Conservation (phyloP, 2,113 vertebrate species). For the Daubentonia madagascariensis region DNA sequence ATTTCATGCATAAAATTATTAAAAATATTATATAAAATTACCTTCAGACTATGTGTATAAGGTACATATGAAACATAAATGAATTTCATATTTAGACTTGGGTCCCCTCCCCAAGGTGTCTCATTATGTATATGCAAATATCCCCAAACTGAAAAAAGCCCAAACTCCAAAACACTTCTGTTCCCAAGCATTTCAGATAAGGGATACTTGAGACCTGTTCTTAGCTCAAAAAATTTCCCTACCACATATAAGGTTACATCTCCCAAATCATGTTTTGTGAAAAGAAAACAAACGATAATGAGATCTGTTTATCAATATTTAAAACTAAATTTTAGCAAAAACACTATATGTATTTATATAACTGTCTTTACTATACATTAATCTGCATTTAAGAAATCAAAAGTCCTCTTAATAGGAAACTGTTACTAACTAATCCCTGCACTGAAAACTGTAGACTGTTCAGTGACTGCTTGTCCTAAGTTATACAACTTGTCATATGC, state of each 20-base stretch:
- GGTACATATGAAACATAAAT: too few relatives aligned
- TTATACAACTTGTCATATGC: not conserved
- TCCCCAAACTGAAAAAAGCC: too few relatives aligned
- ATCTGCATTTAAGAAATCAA: not conserved
- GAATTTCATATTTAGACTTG: too few relatives aligned
- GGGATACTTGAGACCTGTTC: too few relatives aligned
- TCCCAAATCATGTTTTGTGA: not conserved
- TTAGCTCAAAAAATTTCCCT: not conserved
- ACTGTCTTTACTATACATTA: not conserved
- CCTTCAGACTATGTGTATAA: too few relatives aligned
- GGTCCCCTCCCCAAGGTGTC: too few relatives aligned
- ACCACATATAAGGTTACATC: too few relatives aligned
- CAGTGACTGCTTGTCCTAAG: not conserved
- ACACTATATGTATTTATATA: not conserved
- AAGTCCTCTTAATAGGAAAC: not conserved
- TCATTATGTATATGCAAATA: too few relatives aligned
- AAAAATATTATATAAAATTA: too few relatives aligned
- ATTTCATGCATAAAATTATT: too few relatives aligned
- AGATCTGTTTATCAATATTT: not conserved
- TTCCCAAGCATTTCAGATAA: too few relatives aligned
- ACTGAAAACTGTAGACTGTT: not conserved
- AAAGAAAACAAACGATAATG: not conserved
- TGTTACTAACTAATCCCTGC: not conserved
- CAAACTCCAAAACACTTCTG: too few relatives aligned
- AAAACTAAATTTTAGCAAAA: constrained; percentile 3